Conservation (phyloP, 2,888 invertebrate species). For the Troglohyphantes excavatus region DNA sequence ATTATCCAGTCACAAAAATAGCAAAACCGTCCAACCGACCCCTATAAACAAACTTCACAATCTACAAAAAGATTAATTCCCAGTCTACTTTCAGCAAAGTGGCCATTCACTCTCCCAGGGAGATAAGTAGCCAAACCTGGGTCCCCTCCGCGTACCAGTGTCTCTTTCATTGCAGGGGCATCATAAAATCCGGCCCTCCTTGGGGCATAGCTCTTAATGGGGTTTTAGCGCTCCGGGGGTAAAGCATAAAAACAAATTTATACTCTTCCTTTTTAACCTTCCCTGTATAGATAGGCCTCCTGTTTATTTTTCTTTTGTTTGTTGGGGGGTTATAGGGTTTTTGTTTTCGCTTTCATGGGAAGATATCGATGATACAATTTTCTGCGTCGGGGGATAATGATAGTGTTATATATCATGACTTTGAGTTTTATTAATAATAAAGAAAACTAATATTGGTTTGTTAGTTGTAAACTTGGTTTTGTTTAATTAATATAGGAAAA, state of each 20-base stretch:
- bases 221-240: slow-evolving; percentile 56
- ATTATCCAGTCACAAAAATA: no score
- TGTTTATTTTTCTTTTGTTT: neutral
- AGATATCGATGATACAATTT: neutral
- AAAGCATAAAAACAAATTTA: slow-evolving; percentile 60
- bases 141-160: neutral
- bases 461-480: no score
- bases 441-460: no score
- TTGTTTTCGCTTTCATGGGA: neutral
- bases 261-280: slow-evolving; percentile 45
- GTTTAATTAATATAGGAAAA: no score
- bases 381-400: neutral
- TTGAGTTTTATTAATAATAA: no score
- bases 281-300: neutral
- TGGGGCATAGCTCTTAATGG: slow-evolving; percentile 44
- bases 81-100: neutral
- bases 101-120: neutral
- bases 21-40: no score
- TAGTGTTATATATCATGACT: no score
- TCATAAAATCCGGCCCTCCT: slow-evolving; percentile 39
- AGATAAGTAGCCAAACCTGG: slow-evolving; percentile 31
- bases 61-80: no score
- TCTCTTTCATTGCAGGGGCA: slow-evolving; percentile 24
- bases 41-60: no score
- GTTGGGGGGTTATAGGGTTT: neutral